These are phyloP conservation scores for Chelonus insularis DNA, from an alignment of 1,140 invertebrate species.

Conservation along the genomic window DNA sequence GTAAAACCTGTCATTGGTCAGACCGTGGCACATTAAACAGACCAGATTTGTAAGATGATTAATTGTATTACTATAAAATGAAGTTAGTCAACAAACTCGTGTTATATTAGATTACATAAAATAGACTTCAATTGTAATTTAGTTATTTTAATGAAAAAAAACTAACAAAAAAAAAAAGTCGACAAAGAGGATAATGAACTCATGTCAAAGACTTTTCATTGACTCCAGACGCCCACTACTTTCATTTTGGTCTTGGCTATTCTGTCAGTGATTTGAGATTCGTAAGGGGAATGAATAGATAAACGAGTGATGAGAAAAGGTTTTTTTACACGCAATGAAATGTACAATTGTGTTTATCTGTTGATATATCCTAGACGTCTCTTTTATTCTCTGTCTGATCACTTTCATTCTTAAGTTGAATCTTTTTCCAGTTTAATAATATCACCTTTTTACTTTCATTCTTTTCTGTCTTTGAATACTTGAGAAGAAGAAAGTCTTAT, in stretches of 20 bases:
- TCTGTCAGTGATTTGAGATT: not conserved
- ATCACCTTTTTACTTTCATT: not conserved
- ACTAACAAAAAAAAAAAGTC: too few relatives aligned
- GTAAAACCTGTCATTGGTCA: not conserved
- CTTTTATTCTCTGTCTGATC: not conserved
- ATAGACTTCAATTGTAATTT: too few relatives aligned
- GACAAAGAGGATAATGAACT: too few relatives aligned
- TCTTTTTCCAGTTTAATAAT: not conserved
- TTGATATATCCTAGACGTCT: not conserved
- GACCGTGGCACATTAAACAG: too few relatives aligned
- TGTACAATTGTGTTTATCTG: slow-evolving; percentile 2
- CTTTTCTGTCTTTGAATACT: not conserved
- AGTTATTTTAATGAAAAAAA: too few relatives aligned
- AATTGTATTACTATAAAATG: too few relatives aligned
- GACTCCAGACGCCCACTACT: not conserved
- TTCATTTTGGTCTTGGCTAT: not conserved
- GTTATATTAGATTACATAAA: too few relatives aligned
- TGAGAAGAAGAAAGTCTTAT: too few relatives aligned
- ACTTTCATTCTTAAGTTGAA: not conserved
- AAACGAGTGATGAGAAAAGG: not conserved
- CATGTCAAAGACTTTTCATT: too few relatives aligned
- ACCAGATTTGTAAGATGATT: too few relatives aligned
- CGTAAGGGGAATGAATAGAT: not conserved
- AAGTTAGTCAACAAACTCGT: not conserved
- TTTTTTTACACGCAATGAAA: slow-evolving; percentile 4